phyloP scores from a whole-genome alignment of 1,140 invertebrate genomes.

The Araneus ventricosus region DNA sequence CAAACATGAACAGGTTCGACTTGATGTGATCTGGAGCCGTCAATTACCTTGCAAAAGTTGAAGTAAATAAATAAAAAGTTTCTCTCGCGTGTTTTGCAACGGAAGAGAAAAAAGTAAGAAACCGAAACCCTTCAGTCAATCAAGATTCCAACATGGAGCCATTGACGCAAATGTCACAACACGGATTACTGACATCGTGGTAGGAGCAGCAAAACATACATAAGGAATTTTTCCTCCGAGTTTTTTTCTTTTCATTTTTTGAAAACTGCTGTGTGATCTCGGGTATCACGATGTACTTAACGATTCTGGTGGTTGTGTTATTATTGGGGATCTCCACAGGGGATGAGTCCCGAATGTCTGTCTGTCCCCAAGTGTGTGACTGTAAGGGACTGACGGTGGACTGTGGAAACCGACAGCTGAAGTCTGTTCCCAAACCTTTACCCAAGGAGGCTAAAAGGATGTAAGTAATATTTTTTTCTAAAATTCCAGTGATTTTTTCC shows the following conservation, averaged over 20 bases:
- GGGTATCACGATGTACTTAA: slow-evolving; percentile 12
- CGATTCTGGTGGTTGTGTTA: slow-evolving; percentile 52
- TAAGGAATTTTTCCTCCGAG: neutral
- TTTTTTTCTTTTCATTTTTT: neutral
- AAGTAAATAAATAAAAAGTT: neutral
- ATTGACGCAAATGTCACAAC: slow-evolving; percentile 51
- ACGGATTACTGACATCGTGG: slow-evolving; percentile 48
- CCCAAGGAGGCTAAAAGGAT: slow-evolving; percentile 88
- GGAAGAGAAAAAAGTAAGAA: neutral
- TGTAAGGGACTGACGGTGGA: slow-evolving; percentile 89
- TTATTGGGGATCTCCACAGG: slow-evolving; percentile 58
- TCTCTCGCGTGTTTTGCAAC: neutral
- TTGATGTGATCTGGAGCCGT: neutral
- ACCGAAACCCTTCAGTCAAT: slow-evolving; percentile 58
- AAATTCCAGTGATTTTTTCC: neutral
- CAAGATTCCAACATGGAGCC: slow-evolving; percentile 16
- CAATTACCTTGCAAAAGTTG: neutral
- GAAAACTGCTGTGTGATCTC: slow-evolving; percentile 14
- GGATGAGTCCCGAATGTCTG: slow-evolving; percentile 72
- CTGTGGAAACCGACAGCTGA: slow-evolving; percentile 89
- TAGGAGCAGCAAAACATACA: neutral
- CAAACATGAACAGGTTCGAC: neutral
- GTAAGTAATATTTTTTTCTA: slow-evolving; percentile 84
- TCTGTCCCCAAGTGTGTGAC: slow-evolving; percentile 89
- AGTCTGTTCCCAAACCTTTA: slow-evolving; percentile 88